These are phyloP conservation scores for Sebastes elongatus DNA, from an alignment of 2,797 vertebrate genomes.

Conservation along the genomic window DNA sequence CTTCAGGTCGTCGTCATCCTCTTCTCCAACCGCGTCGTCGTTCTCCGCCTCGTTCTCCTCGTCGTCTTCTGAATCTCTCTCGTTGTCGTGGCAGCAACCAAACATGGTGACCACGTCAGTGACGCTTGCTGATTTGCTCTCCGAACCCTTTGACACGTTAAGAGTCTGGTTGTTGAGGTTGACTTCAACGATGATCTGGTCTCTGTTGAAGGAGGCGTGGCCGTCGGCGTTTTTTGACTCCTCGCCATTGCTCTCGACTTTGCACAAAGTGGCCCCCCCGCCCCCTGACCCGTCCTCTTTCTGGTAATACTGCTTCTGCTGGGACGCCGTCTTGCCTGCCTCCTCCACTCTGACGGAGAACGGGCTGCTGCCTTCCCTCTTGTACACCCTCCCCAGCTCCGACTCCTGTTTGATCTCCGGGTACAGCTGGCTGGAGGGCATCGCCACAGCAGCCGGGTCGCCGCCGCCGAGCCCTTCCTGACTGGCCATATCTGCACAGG, in stretches of 20 bases:
- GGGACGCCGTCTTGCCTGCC: conserved; percentile 60
- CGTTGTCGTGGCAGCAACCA: conserved; percentile 66
- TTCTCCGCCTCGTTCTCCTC: conserved; percentile 79
- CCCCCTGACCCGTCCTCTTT: conserved; percentile 83
- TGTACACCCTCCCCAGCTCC: conserved; percentile 88
- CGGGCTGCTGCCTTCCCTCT: conserved; percentile 87
- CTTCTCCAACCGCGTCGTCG: conserved; percentile 78
- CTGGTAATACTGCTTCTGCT: conserved; percentile 88
- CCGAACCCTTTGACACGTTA: conserved; percentile 93
- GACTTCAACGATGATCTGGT: conserved; percentile 99
- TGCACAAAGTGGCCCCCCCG: conserved; percentile 78
- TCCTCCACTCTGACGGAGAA: conserved; percentile 91
- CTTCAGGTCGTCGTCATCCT: conserved; percentile 66
- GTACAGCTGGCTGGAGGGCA: conserved; percentile 83
- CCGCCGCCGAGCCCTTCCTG: conserved; percentile 73
- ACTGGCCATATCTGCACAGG: conserved; percentile 83
- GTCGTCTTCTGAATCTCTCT: conserved; percentile 71
- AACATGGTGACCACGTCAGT: conserved; percentile 74
- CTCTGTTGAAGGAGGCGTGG: conserved; percentile 87
- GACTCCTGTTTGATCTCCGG: conserved; percentile 94
- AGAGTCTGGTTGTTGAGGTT: conserved; percentile 99
- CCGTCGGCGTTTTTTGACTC: conserved; percentile 80
- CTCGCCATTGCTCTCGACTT: conserved; percentile 84
- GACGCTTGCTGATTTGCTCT: conserved; percentile 79
- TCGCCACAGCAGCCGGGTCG: conserved; percentile 20